Percentiles rank a stretch among this genome's conserved stretches.
Evolutionary conservation across 2,113 vertebrate species (phyloP).

Genomic region (Synodontis membranacea): DNA sequence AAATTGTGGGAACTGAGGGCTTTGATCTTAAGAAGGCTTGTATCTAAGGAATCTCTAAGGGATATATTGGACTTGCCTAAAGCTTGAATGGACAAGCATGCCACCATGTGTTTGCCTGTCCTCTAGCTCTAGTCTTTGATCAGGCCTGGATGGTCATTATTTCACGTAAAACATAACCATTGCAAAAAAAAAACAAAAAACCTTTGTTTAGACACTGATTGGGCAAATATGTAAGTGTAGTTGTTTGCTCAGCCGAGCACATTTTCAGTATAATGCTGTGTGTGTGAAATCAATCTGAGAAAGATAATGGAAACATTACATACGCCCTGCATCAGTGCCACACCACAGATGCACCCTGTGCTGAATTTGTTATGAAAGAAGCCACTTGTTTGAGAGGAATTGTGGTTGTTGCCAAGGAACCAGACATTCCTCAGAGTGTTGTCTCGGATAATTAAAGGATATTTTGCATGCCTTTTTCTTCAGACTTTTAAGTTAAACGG

Average conservation of each 20-base stretch:
- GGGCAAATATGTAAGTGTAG: neutral
- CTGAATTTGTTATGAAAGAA: conserved; percentile 68
- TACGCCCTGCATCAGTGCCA: neutral
- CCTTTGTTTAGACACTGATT: neutral
- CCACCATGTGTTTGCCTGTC: neutral
- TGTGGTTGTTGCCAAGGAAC: conserved; percentile 65
- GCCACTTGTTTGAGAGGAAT: conserved; percentile 63
- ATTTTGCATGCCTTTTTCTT: conserved; percentile 27
- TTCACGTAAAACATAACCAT: neutral
- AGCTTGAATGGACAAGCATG: neutral
- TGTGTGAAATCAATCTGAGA: conserved; percentile 5
- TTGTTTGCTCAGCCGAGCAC: neutral
- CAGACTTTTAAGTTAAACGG: neutral
- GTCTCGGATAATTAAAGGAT: conserved; percentile 62
- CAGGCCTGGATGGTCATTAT: neutral
- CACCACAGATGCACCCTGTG: conserved; percentile 58
- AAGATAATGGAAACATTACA: conserved; percentile 22
- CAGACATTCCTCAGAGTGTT: conserved; percentile 67
- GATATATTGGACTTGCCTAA: neutral
- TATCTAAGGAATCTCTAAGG: neutral
- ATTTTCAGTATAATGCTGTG: neutral
- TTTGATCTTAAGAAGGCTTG: neutral
- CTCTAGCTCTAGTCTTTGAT: neutral
- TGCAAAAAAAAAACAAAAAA: neutral
- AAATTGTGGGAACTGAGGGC: neutral